Conservation (phyloP, 2,888 invertebrate species). For the Chouioia cunea region DNA sequence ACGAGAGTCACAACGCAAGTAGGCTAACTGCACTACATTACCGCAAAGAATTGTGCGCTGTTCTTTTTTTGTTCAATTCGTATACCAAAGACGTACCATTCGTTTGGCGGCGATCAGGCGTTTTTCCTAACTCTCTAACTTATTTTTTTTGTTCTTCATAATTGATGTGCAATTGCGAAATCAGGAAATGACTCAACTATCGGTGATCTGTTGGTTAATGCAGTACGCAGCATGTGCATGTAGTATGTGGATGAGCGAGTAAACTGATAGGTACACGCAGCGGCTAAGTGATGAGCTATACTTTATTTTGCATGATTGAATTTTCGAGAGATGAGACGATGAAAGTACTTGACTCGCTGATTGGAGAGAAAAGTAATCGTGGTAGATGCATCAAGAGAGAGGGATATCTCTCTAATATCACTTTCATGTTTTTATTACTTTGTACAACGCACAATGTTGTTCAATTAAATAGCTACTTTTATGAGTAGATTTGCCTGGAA, state of each 20-base stretch:
- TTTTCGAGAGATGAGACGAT: neutral
- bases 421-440: too few species aligned
- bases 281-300: neutral
- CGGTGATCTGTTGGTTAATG: neutral
- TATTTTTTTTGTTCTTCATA: neutral
- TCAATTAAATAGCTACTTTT: too few species aligned
- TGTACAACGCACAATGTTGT: too few species aligned
- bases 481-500: too few species aligned
- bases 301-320: constrained; percentile 14
- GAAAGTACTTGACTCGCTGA: too few species aligned
- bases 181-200: constrained; percentile 18
- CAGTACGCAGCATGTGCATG: too few species aligned
- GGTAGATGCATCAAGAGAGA: too few species aligned
- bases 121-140: too few species aligned
- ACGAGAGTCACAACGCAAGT: constrained; percentile 22
- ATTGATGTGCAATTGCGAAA: constrained; percentile 18
- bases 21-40: constrained; percentile 30
- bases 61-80: neutral
- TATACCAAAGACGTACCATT: constrained; percentile 9
- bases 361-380: too few species aligned
- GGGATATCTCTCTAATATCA: too few species aligned
- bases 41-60: neutral
- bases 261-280: too few species aligned
- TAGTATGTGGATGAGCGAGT: too few species aligned
- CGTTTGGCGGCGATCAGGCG: neutral